phyloP scores from a whole-genome alignment of 2,797 vertebrate genomes.

The Graptemys geographica region DNA sequence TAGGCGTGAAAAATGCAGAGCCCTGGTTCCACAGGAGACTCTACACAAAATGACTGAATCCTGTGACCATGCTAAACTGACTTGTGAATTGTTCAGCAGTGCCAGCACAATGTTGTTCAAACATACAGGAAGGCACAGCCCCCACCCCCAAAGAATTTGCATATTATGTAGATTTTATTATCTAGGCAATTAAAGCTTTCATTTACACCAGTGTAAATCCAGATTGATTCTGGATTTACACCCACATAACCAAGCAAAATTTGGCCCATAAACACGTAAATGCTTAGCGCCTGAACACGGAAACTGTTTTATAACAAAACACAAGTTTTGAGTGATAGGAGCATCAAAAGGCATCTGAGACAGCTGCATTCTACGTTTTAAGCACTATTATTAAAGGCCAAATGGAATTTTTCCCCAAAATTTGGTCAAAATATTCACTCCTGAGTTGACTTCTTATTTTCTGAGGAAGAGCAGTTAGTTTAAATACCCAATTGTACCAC shows the following conservation, averaged over 20 bases:
- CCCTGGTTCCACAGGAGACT: not conserved
- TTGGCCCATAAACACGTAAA: not conserved
- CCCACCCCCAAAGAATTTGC: not conserved
- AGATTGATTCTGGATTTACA: not conserved
- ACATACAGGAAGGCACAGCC: not conserved
- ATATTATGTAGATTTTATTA: not conserved
- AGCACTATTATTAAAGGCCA: constrained; percentile 18
- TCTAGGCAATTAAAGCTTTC: not conserved
- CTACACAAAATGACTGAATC: not conserved
- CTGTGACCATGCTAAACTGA: not conserved
- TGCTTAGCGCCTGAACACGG: not conserved
- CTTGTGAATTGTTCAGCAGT: not conserved
- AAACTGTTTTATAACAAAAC: constrained; percentile 6
- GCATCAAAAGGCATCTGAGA: constrained; percentile 21
- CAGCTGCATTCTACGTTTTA: constrained; percentile 34
- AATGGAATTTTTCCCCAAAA: constrained; percentile 39
- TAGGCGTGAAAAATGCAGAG: not conserved
- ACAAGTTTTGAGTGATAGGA: constrained; percentile 33
- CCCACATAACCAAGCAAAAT: not conserved
- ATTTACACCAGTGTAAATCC: not conserved
- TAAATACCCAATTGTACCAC: too few relatives aligned
- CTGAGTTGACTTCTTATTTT: not conserved
- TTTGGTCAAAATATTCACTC: constrained; percentile 54
- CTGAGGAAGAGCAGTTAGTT: not conserved
- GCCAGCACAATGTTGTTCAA: not conserved